phyloP scores from a whole-genome alignment of 2,113 vertebrate genomes.

The Dermatemys mawii region DNA sequence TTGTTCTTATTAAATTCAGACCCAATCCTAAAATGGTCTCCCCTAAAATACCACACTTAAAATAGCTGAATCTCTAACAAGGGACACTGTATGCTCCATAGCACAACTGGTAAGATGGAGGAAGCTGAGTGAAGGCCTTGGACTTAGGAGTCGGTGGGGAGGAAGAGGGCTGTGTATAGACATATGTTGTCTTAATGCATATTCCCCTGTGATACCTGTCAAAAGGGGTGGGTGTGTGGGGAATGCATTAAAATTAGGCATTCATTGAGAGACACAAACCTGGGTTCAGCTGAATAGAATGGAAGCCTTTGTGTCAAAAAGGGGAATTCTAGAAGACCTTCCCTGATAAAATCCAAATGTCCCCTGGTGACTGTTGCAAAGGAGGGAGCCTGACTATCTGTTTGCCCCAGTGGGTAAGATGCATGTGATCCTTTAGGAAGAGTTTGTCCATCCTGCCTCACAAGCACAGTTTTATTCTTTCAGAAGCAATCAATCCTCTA shows the following conservation, averaged over 20 bases:
- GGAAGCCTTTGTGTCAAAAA: background rate
- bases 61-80: background rate
- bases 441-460: constrained; percentile 13
- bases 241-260: background rate
- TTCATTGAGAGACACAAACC: background rate
- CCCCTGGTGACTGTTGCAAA: constrained; percentile 13
- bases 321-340: background rate
- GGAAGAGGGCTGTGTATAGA: background rate
- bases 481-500: constrained; percentile 41
- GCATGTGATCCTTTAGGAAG: constrained; percentile 27
- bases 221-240: background rate
- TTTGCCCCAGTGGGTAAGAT: constrained; percentile 31
- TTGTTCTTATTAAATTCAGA: background rate
- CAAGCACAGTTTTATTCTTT: constrained; percentile 34
- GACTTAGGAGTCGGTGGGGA: background rate
- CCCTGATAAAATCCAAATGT: constrained; percentile 26
- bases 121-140: background rate
- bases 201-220: background rate
- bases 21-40: rapidly evolving
- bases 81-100: background rate
- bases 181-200: constrained; percentile 1
- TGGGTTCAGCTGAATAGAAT: background rate
- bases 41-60: background rate
- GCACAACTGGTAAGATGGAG: rapidly evolving
- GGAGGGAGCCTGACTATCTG: constrained; percentile 28